Evolutionary conservation across 30 jellyfish, hydroid and myxozoan genomes (phyloP).

Genomic region (Chironex yamaguchii): DNA sequence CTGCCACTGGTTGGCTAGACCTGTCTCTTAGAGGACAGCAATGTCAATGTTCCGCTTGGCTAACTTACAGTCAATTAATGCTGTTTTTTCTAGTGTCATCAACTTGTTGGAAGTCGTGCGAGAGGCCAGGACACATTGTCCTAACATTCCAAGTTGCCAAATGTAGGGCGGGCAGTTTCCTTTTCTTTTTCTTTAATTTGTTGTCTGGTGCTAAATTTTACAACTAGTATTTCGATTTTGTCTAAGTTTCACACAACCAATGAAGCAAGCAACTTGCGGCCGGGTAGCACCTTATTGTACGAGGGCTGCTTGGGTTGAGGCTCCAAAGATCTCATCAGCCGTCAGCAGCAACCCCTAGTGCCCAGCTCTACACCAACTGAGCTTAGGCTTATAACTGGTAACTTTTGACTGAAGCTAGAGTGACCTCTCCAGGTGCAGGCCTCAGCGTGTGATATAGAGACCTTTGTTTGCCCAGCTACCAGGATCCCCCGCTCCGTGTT

Average conservation of each 20-base stretch:
- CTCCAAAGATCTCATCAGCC: background rate
- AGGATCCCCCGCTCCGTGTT: too few relatives aligned
- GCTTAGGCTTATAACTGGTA: slow-evolving; percentile 19
- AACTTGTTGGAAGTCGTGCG: background rate
- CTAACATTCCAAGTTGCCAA: too few relatives aligned
- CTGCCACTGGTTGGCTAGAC: slow-evolving; percentile 20
- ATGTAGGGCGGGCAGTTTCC: too few relatives aligned
- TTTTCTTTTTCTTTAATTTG: too few relatives aligned
- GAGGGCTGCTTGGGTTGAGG: too few relatives aligned
- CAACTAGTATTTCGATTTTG: too few relatives aligned
- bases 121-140: background rate
- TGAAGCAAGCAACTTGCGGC: too few relatives aligned
- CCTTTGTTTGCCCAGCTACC: too few relatives aligned
- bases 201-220: too few relatives aligned
- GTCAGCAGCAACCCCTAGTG: slow-evolving; percentile 15
- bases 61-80: slow-evolving; percentile 6
- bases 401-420: background rate
- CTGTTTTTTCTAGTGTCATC: slow-evolving; percentile 3
- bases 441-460: background rate
- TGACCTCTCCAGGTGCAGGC: background rate
- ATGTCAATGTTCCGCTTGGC: slow-evolving; percentile 9
- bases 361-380: background rate
- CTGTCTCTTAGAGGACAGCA: slow-evolving; percentile 43
- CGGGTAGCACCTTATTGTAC: too few relatives aligned
- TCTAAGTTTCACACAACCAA: too few relatives aligned